Conservation (phyloP, 2,888 invertebrate genomes). For the Amphimallon solstitiale region DNA sequence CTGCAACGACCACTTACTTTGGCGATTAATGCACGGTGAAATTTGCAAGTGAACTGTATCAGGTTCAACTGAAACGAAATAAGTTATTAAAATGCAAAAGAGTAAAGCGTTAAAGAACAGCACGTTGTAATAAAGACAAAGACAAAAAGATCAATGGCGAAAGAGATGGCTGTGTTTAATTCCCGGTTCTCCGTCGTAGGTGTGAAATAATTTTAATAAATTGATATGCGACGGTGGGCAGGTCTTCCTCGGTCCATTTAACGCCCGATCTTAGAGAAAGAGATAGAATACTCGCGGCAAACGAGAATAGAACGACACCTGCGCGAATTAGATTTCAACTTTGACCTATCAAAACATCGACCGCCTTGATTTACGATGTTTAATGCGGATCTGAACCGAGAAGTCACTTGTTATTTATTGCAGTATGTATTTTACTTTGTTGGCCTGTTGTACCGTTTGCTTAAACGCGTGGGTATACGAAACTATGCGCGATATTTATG, state of each 20-base stretch:
- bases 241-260: conserved; percentile 47
- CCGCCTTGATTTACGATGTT: conserved; percentile 46
- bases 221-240: conserved; percentile 38
- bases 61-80: conserved; percentile 1
- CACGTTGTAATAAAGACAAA: background rate
- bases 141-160: background rate
- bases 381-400: conserved; percentile 45
- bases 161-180: conserved; percentile 9
- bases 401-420: conserved; percentile 45
- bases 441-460: conserved; percentile 26
- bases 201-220: conserved; percentile 39
- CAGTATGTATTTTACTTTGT: conserved; percentile 38
- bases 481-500: conserved; percentile 38
- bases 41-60: conserved; percentile 10
- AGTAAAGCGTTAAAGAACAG: background rate
- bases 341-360: conserved; percentile 46
- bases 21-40: conserved; percentile 8
- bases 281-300: background rate
- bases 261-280: conserved; percentile 36
- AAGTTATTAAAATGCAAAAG: conserved; percentile 5
- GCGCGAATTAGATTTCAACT: conserved; percentile 46
- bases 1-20: background rate
- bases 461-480: conserved; percentile 32
- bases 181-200: conserved; percentile 29
- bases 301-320: conserved; percentile 40